phyloP scores from a whole-genome alignment of 2,113 vertebrate genomes.

The Anarhynchus alexandrinus region DNA sequence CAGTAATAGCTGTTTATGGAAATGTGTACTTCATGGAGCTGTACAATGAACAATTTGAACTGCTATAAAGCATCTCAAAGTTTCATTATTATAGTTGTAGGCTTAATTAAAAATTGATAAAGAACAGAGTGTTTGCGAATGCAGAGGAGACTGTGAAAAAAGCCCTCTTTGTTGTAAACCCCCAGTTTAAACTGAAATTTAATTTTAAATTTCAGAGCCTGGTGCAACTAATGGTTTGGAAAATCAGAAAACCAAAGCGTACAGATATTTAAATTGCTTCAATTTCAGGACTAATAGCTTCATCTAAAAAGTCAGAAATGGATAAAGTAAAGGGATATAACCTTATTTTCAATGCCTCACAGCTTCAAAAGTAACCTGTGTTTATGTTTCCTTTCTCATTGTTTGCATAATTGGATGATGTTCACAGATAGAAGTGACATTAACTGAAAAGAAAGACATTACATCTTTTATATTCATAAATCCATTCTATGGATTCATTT shows the following conservation, averaged over 20 bases:
- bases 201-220: not conserved
- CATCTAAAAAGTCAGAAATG: not conserved
- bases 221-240: not conserved
- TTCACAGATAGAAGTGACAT: not conserved
- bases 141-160: not conserved
- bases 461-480: not conserved
- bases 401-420: conserved; percentile 7
- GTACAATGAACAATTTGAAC: not conserved
- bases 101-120: not conserved
- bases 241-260: not conserved
- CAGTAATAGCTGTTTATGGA: not conserved
- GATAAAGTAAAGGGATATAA: not conserved
- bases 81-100: not conserved
- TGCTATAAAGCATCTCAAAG: not conserved
- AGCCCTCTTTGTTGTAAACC: not conserved
- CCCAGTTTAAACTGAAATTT: not conserved
- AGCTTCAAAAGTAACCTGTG: not conserved
- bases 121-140: not conserved
- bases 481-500: not conserved
- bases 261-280: conserved; percentile 14
- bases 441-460: not conserved
- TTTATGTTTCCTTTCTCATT: conserved; percentile 5
- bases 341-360: not conserved
- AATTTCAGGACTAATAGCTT: not conserved
- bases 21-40: not conserved